Evolutionary conservation across 1,140 invertebrate species (phyloP), one percentile per base, ranked within the genome.

Genomic region (Himalopsyche phryganea): DNA sequence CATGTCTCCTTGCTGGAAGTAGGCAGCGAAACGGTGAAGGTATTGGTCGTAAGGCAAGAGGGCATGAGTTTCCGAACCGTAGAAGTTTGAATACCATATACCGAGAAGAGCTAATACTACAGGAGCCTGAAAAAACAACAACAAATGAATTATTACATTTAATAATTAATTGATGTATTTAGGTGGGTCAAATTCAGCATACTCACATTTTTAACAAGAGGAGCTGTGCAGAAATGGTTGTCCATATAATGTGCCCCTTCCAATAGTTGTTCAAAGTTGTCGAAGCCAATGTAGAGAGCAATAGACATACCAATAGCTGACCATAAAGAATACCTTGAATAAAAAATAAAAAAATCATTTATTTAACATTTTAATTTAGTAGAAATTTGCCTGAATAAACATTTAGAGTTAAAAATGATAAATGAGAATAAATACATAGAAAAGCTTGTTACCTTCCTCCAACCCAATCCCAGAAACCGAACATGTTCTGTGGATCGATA

Each of bases 1-100:
- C 98, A 99, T 99, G 72, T 99, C 98, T 9, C 96, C 97, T 81
- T 99, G 98, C 80, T 99, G 98, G 77, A 99, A 98, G 76, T 99
- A 99, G 9, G 98, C 96, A 35, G 98, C 92, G 80, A 99, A 98
- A 68, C 96, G 86, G 71, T 99, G 97, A 61, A 99, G 75, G 74
- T 99, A 99, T 78, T 99, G 91, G 74, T 99, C 98, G 76, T 99
- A 99, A 0, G 98, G 98, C 36, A 99, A 77, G 0, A 99, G 79
- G 6, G 94, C 92, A 68, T 98, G 93, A 0, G 96, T 98, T 81
- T 98, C 96, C 9, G 92, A 88, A 13, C 91, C 91, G 72, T 87
- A 94, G 69, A 98, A 96, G 73, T 99, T 98, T 49, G 83, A 80
- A 75, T 99, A 99, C 95, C 96, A 98, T 56, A 99, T 77, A 10